Evolutionary conservation across 2,797 vertebrate genomes (phyloP), one percentile per base, ranked within the genome.

Genomic region (Hippocampus kuda): DNA sequence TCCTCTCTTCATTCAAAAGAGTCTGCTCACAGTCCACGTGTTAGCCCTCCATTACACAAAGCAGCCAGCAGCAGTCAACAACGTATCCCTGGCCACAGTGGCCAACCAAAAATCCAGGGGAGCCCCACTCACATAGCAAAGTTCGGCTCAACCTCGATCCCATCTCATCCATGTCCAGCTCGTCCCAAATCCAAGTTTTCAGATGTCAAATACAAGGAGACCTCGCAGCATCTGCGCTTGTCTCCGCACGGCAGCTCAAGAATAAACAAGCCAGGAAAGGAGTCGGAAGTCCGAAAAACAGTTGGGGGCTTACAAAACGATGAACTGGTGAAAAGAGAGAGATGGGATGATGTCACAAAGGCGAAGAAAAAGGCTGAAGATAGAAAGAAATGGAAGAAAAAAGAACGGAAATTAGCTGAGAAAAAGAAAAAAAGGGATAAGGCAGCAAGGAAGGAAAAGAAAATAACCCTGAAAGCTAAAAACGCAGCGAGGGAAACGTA

Each of bases 351-450:
- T 44, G 54, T 69, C 30, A 75, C 70, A 24, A 83, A 79, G 70
- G 70, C 56, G 0, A 80, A 65, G 46, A 69, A 74, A 72, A 86
- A 77, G 9, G 75, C 66, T 0, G 80, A 87, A 24, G 86, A 87
- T 5, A 86, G 83, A 64, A 91, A 87, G 71, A 81, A 75, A 38
- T 72, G 75, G 34, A 87, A 83, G 77, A 86, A 84, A 76, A 90
- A 86, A 60, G 83, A 87, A 20, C 85, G 79, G 66, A 72, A 57
- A 46, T 2, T 77, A 57, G 63, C 71, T 0, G 85, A 86, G 49
- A 87, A 69, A 54, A 90, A 81, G 72, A 86, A 78, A 72, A 88
- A 79, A 74, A 83, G 75, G 60, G 84, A 85, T 10, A 87, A 85
- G 78, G 57, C 65, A 24, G 66, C 57, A 5, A 88, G 72, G 49